Base-by-base conservation (phyloP, 1,140 invertebrate genomes). In the Thalassaphorura encarpata region DNA sequence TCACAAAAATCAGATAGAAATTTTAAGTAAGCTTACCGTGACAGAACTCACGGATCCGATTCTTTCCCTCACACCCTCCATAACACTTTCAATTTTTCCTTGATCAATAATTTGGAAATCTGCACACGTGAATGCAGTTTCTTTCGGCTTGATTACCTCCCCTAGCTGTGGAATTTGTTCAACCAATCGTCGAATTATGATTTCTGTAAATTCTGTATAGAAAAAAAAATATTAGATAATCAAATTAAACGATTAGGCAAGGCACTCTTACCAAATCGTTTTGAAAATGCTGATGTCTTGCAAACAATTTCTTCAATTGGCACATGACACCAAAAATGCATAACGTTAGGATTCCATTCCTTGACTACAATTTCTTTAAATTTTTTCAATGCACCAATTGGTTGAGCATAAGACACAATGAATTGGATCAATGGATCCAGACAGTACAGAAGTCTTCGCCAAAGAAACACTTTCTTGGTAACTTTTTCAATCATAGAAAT, bases 1-100 rank as follows among this genome's bases (percentile, higher is more conserved):
- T 99, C 26, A 99, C 70, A 33, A 99, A 72, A 6, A 89, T 93
- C 70, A n/a, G n/a, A n/a, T n/a, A n/a, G n/a, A n/a, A n/a, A n/a
- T n/a, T n/a, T n/a, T n/a, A n/a, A n/a, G n/a, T n/a, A n/a, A n/a
- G n/a, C n/a, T n/a, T n/a, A n/a, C n/a, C n/a, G n/a, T n/a, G n/a
- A n/a, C n/a, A n/a, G n/a, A n/a, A n/a, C n/a, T n/a, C n/a, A n/a
- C n/a, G n/a, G n/a, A n/a, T n/a, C n/a, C n/a, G n/a, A n/a, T n/a
- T n/a, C n/a, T n/a, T n/a, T n/a, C n/a, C n/a, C n/a, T n/a, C n/a
- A n/a, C n/a, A n/a, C n/a, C n/a, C n/a, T n/a, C n/a, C n/a, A n/a
- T n/a, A n/a, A n/a, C n/a, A n/a, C n/a, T n/a, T n/a, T n/a, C n/a
- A n/a, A n/a, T n/a, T n/a, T n/a, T n/a, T n/a, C n/a, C n/a, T n/a